Conservation (phyloP, 1,140 invertebrate genomes). For the Aricia agestis region DNA sequence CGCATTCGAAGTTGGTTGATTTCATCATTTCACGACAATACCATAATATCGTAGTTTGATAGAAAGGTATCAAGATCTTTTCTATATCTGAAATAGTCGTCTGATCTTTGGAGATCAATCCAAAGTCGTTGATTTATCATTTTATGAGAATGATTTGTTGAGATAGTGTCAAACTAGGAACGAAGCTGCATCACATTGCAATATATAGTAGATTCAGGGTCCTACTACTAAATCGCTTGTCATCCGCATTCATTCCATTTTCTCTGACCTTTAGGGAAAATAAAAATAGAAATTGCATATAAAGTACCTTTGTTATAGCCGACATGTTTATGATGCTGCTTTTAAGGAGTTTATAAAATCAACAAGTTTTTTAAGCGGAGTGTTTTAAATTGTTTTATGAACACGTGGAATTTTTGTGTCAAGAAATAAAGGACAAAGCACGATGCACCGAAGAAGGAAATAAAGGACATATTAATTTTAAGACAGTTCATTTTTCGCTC, state of each 20-base stretch:
- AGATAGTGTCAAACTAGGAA: too few relatives aligned
- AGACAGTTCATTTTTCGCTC: too few relatives aligned
- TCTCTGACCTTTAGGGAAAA: conserved; percentile 14
- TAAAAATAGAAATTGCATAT: conserved; percentile 9
- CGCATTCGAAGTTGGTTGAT: too few relatives aligned
- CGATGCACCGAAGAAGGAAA: not conserved
- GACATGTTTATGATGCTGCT: not conserved
- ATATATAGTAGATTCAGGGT: conserved; percentile 37
- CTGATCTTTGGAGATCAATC: too few relatives aligned
- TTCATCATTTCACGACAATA: too few relatives aligned
- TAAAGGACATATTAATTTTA: too few relatives aligned
- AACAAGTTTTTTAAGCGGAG: not conserved
- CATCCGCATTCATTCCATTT: conserved; percentile 11
- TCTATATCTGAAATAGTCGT: too few relatives aligned
- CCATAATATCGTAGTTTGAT: too few relatives aligned
- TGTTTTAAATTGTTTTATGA: not conserved
- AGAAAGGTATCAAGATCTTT: too few relatives aligned
- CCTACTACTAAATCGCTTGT: not conserved
- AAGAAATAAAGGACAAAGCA: not conserved
- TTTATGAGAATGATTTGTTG: too few relatives aligned
- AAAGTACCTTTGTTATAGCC: not conserved
- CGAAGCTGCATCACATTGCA: too few relatives aligned
- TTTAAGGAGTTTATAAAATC: not conserved
- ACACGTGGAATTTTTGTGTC: not conserved
- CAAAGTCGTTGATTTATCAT: too few relatives aligned